phyloP scores from a whole-genome alignment of 2,888 invertebrate genomes.

The Thumatha senex region DNA sequence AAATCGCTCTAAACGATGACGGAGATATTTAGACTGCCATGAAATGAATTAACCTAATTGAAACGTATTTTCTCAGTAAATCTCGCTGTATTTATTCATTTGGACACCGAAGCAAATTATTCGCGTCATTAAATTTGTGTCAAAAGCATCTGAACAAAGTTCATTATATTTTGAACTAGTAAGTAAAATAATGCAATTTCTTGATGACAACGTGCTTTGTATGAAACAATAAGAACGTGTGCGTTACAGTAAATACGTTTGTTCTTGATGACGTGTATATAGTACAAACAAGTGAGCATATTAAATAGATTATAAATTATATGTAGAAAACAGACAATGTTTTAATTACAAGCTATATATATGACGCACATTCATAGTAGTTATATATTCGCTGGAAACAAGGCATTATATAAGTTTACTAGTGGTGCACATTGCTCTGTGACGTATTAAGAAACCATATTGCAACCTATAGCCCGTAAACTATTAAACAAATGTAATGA shows the following conservation, averaged over 20 bases:
- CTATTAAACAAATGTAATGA: too few species aligned
- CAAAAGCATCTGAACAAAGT: conserved; percentile 35
- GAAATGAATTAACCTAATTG: not conserved
- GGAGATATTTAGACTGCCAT: too few species aligned
- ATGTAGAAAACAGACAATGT: conserved; percentile 16
- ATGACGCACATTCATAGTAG: conserved; percentile 16
- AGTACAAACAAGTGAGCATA: conserved; percentile 26
- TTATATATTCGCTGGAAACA: too few species aligned
- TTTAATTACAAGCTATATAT: conserved; percentile 9
- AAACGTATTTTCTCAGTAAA: conserved; percentile 26
- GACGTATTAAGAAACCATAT: too few species aligned
- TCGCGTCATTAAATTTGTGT: conserved; percentile 30
- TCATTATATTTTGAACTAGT: conserved; percentile 17
- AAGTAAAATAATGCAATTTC: conserved; percentile 10
- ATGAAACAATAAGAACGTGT: not conserved
- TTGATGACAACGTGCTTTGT: not conserved
- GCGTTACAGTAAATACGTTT: not conserved
- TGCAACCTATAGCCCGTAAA: too few species aligned
- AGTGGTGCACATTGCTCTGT: too few species aligned
- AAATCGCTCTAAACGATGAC: too few species aligned
- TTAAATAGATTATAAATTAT: conserved; percentile 16
- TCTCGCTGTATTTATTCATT: conserved; percentile 11
- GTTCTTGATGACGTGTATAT: conserved; percentile 23
- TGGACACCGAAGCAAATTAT: conserved; percentile 10
- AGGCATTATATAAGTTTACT: too few species aligned